Conservation (phyloP, 1,140 invertebrate genomes). For the Anastrepha ludens region DNA sequence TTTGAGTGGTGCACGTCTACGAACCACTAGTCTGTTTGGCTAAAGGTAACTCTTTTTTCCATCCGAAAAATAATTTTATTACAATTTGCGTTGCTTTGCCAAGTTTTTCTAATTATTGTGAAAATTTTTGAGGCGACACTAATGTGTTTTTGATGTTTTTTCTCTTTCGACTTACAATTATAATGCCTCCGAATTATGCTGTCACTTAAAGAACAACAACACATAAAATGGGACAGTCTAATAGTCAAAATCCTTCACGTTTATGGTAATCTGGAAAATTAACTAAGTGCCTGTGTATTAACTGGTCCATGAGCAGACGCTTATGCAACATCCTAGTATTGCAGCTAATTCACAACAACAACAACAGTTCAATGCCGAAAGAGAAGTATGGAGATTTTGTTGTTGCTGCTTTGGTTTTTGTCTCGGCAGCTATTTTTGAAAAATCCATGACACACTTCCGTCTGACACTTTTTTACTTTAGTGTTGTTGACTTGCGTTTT, state of each 20-base stretch:
- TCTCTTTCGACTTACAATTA: no score
- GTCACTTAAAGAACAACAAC: neutral
- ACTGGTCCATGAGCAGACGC: neutral
- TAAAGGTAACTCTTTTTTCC: no score
- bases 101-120: no score
- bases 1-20: no score
- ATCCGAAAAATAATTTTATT: no score
- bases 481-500: conserved; percentile 1
- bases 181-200: no score
- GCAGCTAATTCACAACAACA: neutral
- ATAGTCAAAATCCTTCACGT: neutral
- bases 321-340: neutral
- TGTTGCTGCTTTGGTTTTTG: conserved; percentile 18
- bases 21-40: no score
- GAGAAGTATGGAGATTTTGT: neutral
- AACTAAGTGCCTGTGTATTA: neutral
- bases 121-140: no score
- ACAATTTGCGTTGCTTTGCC: no score
- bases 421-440: conserved; percentile 52
- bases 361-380: neutral
- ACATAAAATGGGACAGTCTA: neutral
- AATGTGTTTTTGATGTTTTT: no score
- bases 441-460: conserved; percentile 54
- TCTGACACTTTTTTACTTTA: conserved; percentile 26
- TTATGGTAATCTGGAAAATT: neutral